Percentiles rank a stretch among this genome's conserved stretches.
Conservation (phyloP, 2,797 vertebrate genomes). For the Sparus aurata region DNA sequence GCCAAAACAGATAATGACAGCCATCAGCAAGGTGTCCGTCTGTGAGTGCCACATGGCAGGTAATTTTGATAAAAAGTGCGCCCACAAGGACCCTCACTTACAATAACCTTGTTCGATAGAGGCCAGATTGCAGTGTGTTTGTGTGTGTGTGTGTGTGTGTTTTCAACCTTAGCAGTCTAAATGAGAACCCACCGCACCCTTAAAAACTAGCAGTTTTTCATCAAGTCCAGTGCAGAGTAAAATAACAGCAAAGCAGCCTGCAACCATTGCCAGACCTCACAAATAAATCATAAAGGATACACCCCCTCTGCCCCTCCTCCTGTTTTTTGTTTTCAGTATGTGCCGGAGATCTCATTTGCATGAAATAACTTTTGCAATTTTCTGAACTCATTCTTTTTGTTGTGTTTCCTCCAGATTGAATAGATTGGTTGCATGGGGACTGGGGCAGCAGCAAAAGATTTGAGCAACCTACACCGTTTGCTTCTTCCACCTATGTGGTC, state of each 20-base stretch:
- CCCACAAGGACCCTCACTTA: background rate
- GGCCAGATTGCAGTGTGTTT: constrained; percentile 3
- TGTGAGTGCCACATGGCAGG: constrained; percentile 3
- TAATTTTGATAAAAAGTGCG: constrained; percentile 35
- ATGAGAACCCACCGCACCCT: background rate
- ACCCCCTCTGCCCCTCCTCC: background rate
- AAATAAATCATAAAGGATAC: background rate
- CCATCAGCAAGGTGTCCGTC: constrained; percentile 38
- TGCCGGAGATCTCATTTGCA: background rate
- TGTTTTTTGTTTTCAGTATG: background rate
- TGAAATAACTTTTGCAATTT: background rate
- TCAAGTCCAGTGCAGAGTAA: background rate
- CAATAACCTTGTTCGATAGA: constrained; percentile 23
- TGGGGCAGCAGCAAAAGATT: too few species aligned
- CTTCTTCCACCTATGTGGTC: background rate
- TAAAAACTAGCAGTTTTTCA: constrained; percentile 29
- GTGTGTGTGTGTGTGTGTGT: background rate
- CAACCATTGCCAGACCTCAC: background rate
- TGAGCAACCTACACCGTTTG: background rate
- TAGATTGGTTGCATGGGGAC: background rate
- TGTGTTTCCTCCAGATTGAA: background rate
- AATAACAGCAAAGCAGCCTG: constrained; percentile 11
- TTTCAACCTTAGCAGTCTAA: background rate
- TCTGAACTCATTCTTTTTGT: constrained; percentile 1
- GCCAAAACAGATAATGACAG: constrained; percentile 60